These are phyloP conservation scores for Drosophila bipectinata DNA, from an alignment of 1,140 invertebrate genomes.

Conservation along the genomic window DNA sequence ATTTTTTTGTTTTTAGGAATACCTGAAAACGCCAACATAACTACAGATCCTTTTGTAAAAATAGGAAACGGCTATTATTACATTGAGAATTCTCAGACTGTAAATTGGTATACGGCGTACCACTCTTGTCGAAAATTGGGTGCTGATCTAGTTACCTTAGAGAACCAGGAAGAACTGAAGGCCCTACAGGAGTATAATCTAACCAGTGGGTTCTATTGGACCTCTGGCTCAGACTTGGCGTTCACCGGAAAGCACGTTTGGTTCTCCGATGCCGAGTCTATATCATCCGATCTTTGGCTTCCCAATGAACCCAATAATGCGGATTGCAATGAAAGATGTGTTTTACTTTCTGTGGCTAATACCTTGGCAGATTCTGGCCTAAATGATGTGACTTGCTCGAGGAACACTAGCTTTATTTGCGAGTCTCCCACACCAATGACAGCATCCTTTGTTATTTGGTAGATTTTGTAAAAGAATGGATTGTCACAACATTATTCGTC, in stretches of 20 bases:
- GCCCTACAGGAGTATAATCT: not conserved
- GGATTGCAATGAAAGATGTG: not conserved
- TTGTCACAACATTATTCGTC: no score
- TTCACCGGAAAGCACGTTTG: not conserved
- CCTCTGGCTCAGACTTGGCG: not conserved
- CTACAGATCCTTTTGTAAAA: not conserved
- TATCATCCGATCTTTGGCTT: not conserved
- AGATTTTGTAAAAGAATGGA: not conserved
- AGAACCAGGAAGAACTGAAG: not conserved
- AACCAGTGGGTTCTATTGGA: not conserved
- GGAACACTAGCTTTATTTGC: not conserved
- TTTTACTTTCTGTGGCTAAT: not conserved
- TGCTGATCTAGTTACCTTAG: not conserved
- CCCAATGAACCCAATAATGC: conserved; percentile 1
- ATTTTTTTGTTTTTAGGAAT: not conserved
- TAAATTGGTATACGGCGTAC: not conserved
- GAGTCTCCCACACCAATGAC: not conserved
- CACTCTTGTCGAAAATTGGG: not conserved
- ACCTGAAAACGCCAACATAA: not conserved
- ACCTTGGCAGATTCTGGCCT: not conserved
- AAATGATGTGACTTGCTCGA: not conserved
- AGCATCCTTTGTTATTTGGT: not conserved
- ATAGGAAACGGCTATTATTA: not conserved
- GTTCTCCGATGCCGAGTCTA: not conserved
- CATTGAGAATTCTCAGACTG: not conserved